These are phyloP conservation scores for Remorina albescens DNA, from an alignment of 2,797 vertebrate species.

Conservation along the genomic window DNA sequence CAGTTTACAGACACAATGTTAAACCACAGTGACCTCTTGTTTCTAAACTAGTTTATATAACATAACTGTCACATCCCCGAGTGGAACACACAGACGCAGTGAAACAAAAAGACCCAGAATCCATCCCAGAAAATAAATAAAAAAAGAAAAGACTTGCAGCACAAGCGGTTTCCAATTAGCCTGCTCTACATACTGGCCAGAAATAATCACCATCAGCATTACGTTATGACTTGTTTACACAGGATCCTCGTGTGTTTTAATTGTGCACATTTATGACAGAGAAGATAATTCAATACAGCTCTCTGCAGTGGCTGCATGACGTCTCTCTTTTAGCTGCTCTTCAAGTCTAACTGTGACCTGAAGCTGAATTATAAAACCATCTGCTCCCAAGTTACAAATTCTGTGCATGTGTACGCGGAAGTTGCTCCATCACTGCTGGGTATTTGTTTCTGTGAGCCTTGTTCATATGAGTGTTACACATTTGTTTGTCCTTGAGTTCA, in stretches of 20 bases:
- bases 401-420: neutral
- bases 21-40: conserved; percentile 3
- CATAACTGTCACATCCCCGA: neutral
- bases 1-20: conserved; percentile 7
- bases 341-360: neutral
- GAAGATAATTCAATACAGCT: neutral
- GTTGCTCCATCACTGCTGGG: neutral
- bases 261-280: neutral
- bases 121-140: neutral
- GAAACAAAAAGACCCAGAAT: neutral
- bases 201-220: neutral
- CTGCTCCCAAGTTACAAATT: neutral
- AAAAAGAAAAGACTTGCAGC: neutral
- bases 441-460: neutral
- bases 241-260: neutral
- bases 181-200: too few relatives aligned
- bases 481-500: too few relatives aligned
- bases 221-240: neutral
- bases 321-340: neutral
- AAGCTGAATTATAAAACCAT: neutral
- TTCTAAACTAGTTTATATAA: conserved; percentile 6
- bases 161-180: neutral
- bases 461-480: neutral
- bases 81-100: neutral
- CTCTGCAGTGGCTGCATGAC: neutral